Conservation (phyloP, 1,140 invertebrate species). For the Calliopsis andreniformis region DNA sequence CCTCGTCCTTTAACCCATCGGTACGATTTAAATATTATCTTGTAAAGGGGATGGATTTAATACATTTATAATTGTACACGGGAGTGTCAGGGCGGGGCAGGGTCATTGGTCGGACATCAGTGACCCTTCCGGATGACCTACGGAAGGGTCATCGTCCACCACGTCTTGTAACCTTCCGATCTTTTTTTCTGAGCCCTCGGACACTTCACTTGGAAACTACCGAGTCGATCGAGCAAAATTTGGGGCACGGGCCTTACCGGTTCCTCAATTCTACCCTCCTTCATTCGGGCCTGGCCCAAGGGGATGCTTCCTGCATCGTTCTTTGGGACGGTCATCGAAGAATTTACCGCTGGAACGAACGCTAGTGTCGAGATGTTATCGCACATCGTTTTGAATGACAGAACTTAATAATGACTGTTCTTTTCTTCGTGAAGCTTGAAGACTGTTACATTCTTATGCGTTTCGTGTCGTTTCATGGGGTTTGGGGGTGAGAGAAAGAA, state of each 20-base stretch:
- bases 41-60: slow-evolving; percentile 76
- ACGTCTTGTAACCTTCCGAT: slow-evolving; percentile 57
- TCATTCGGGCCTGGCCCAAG: not conserved
- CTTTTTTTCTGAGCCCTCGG: slow-evolving; percentile 30
- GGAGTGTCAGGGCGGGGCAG: slow-evolving; percentile 69
- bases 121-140: slow-evolving; percentile 74
- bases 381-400: slow-evolving; percentile 6
- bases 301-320: slow-evolving; percentile 10
- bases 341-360: not conserved
- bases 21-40: slow-evolving; percentile 78
- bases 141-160: slow-evolving; percentile 61
- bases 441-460: no score
- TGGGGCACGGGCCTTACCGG: slow-evolving; percentile 76
- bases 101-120: slow-evolving; percentile 79
- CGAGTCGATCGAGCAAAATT: slow-evolving; percentile 62
- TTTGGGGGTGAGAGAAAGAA: no score
- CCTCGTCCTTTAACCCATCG: slow-evolving; percentile 50
- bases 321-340: slow-evolving; percentile 26
- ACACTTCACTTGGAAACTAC: slow-evolving; percentile 63
- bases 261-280: slow-evolving; percentile 48
- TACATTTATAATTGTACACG: slow-evolving; percentile 79
- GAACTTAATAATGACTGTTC: not conserved
- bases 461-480: no score
- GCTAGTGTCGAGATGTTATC: not conserved
- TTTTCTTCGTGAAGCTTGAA: not conserved